These are phyloP conservation scores for Aurelia coerulea DNA, from an alignment of 30 jellyfish, hydroid and myxozoan genomes.

Conservation along the genomic window DNA sequence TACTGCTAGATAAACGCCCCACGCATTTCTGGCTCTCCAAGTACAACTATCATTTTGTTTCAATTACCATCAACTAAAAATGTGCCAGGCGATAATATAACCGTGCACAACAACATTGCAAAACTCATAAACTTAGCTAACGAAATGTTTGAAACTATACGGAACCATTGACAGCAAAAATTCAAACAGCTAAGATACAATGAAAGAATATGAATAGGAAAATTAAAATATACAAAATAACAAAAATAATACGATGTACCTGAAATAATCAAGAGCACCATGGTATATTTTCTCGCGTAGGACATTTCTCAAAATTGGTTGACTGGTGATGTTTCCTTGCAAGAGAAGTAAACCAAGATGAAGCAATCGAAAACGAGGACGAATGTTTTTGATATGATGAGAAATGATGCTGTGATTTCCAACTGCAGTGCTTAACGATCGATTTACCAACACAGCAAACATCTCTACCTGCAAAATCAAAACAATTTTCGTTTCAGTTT, in stretches of 20 bases:
- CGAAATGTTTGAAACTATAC: no score
- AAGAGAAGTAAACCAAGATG: conserved; percentile 87
- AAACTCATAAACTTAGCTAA: no score
- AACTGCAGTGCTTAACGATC: conserved; percentile 70
- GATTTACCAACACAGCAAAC: conserved; percentile 82
- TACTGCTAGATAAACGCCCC: no score
- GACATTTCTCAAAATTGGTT: conserved; percentile 80
- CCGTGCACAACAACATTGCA: no score
- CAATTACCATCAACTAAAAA: no score
- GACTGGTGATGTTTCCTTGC: conserved; percentile 59
- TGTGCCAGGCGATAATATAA: no score
- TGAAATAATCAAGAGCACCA: conserved; percentile 83
- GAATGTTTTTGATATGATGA: conserved; percentile 64
- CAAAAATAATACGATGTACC: conserved; percentile 36
- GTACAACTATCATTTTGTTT: no score
- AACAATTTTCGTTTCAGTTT: neutral
- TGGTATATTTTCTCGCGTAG: conserved; percentile 90
- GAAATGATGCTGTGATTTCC: conserved; percentile 79
- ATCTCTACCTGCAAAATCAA: conserved; percentile 72
- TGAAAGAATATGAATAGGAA: no score
- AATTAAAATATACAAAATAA: no score
- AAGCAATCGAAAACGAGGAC: conserved; percentile 88
- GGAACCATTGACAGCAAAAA: no score
- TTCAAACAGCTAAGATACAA: no score
- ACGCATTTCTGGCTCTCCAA: no score